These are phyloP conservation scores for Cephus runcator DNA, from an alignment of 2,888 invertebrate species.

Conservation along the genomic window DNA sequence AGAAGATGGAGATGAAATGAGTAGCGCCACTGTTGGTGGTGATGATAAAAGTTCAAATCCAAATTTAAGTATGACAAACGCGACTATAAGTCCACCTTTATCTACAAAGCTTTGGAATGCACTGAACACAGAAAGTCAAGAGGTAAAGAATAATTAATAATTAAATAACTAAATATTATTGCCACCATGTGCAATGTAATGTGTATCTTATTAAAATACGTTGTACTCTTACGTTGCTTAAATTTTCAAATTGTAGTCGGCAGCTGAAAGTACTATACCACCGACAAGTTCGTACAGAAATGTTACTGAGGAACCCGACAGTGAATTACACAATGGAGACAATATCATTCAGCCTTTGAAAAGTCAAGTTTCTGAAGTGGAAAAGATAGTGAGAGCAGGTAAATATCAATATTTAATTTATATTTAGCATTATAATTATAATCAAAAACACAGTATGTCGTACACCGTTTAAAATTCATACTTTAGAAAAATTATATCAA, in stretches of 20 bases:
- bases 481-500: not conserved
- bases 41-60: slow-evolving; percentile 33
- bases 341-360: slow-evolving; percentile 57
- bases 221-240: not conserved
- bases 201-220: not conserved
- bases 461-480: not conserved
- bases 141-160: slow-evolving; percentile 30
- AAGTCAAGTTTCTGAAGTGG: slow-evolving; percentile 68
- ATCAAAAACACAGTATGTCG: not conserved
- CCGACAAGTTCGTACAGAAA: slow-evolving; percentile 36
- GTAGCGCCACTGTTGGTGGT: slow-evolving; percentile 63
- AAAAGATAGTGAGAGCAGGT: slow-evolving; percentile 73
- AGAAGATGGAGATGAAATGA: slow-evolving; percentile 63
- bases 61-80: slow-evolving; percentile 50
- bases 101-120: slow-evolving; percentile 56
- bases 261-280: slow-evolving; percentile 19
- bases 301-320: slow-evolving; percentile 36
- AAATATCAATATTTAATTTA: slow-evolving; percentile 32
- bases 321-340: slow-evolving; percentile 38
- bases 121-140: slow-evolving; percentile 34
- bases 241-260: slow-evolving; percentile 27
- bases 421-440: not conserved
- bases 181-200: not conserved
- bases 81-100: slow-evolving; percentile 48
- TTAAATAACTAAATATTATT: slow-evolving; percentile 2